Base-by-base conservation (phyloP, 2,888 invertebrate genomes). In the Flexamia atlantica region DNA sequence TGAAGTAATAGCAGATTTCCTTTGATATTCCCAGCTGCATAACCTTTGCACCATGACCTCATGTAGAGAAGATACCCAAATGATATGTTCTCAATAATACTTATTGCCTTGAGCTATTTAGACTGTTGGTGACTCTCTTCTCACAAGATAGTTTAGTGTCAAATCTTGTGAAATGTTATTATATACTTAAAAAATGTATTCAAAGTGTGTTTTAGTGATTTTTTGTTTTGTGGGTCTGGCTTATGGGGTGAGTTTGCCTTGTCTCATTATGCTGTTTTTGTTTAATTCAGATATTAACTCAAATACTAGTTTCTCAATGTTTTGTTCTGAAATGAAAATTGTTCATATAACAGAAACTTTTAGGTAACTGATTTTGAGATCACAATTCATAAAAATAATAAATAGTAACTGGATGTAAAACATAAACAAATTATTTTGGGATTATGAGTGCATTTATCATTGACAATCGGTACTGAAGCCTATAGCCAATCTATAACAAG, bases 1-100 rank as follows among this genome's bases (percentile, higher is more conserved):
- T 76, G 25, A 76, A 53, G 46, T 76, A 76, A 76, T 76, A 53
- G 76, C 76, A 76, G 76, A 76, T 76, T 76, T 76, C 76, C 50
- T 76, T 25, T 76, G 76, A 25, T 25, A 23, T 72, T 46, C 20
- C 25, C 53, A 68, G 36, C 30, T n/a, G 32, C 53, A 20, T 53
- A 36, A 79, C 57, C 79, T 79, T 79, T 79, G 79, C 10, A 30
- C 79, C 32, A 10, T 79, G 79, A 79, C 79, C 79, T 79, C 30
- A 72, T 40, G 12, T 4, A 9, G 53, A 72, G 12, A 1, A 79
- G 79, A 79, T 79, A 79, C n/a, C n/a, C n/a, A n/a, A 79, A 25
- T 57, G 50, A 50, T 50, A 20, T 79, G 32, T 32, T 53, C 79
- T 36, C 57, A 76, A 76, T 57, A 79, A 36, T 64, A 28, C 64